Conservation (phyloP, 2,888 invertebrate genomes). For the Nycteola revayana region DNA sequence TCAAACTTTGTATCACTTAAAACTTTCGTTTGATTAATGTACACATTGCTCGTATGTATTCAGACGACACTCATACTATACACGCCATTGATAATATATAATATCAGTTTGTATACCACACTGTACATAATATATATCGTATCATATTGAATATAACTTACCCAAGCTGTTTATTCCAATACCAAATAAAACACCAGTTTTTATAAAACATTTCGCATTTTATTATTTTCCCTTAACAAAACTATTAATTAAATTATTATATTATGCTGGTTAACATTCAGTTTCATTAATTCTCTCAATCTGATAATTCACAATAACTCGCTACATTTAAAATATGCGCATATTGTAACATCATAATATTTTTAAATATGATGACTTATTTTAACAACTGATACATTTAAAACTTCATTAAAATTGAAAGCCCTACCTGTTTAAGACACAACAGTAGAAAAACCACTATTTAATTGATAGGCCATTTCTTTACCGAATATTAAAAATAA, state of each 20-base stretch:
- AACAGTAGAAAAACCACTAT: neutral
- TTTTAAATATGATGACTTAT: conserved; percentile 11
- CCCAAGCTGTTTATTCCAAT: no score
- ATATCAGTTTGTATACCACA: no score
- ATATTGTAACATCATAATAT: conserved; percentile 15
- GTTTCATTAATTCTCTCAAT: conserved; percentile 36
- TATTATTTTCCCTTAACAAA: conserved; percentile 67
- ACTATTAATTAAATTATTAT: conserved; percentile 60
- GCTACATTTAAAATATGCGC: conserved; percentile 21
- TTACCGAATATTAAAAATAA: conserved; percentile 2
- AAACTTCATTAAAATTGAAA: no score
- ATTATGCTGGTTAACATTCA: conserved; percentile 69
- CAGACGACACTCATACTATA: no score
- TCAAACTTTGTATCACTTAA: no score
- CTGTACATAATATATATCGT: no score
- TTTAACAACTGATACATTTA: neutral
- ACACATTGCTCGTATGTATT: no score
- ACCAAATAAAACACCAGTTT: conserved; percentile 51
- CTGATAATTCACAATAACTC: conserved; percentile 34
- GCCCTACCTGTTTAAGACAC: no score
- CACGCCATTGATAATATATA: no score
- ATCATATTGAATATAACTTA: no score
- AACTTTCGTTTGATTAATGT: no score
- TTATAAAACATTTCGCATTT: conserved; percentile 62
- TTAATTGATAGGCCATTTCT: no score